phyloP scores from a whole-genome alignment of 2,888 invertebrate species.

The Aphodius sticticus region DNA sequence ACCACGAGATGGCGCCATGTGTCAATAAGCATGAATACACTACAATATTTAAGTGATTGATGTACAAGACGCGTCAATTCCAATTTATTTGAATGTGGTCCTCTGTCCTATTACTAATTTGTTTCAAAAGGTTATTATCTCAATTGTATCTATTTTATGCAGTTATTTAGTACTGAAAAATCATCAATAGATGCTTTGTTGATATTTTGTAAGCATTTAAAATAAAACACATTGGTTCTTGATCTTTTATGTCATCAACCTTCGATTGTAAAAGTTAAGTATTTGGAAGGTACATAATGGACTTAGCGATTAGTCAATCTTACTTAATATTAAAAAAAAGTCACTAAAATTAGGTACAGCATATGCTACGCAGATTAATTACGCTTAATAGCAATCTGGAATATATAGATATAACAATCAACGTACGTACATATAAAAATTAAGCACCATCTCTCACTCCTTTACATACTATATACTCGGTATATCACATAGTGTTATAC shows the following conservation, averaged over 20 bases:
- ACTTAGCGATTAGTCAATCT: background rate
- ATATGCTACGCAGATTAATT: background rate
- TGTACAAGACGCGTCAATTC: no score
- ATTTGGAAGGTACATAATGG: background rate
- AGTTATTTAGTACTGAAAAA: no score
- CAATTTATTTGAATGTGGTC: no score
- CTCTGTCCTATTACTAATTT: no score
- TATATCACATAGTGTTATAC: conserved; percentile 4
- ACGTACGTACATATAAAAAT: conserved; percentile 4
- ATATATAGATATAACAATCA: background rate
- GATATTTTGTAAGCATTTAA: no score
- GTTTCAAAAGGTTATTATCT: no score
- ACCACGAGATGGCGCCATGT: no score
- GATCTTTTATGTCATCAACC: background rate
- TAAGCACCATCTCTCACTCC: background rate
- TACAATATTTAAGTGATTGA: no score
- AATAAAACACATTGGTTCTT: background rate
- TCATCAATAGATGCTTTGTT: no score
- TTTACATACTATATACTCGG: background rate
- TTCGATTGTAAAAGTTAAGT: conserved; percentile 4
- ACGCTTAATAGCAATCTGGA: background rate
- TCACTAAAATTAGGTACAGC: background rate
- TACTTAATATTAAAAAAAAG: background rate
- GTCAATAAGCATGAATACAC: no score
- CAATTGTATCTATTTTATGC: no score